Evolutionary conservation across 2,797 vertebrate genomes (phyloP).

Genomic region (Fistularia commersonii): DNA sequence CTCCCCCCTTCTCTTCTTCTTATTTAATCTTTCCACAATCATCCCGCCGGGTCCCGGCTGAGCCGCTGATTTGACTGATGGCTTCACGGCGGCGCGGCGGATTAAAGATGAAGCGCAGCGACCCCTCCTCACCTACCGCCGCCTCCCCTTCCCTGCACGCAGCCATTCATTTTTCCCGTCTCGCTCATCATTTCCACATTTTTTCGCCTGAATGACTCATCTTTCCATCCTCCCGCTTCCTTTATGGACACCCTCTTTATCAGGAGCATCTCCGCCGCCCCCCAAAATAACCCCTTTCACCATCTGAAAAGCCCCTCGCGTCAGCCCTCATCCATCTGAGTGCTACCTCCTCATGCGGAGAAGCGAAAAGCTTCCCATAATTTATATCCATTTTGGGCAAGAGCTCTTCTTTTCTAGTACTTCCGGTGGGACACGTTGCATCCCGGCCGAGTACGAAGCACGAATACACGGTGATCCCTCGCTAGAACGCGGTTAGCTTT

Average conservation of each 20-base stretch:
- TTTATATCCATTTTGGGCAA: too few species aligned
- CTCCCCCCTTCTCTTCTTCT: conserved; percentile 11
- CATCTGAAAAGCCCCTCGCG: conserved; percentile 37
- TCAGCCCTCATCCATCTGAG: too few species aligned
- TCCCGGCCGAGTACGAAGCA: too few species aligned
- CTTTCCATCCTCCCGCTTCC: conserved; percentile 37
- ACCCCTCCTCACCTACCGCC: conserved; percentile 12
- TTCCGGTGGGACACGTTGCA: too few species aligned
- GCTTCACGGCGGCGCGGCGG: too few species aligned
- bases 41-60: conserved; percentile 19
- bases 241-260: conserved; percentile 42
- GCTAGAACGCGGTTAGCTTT: too few species aligned
- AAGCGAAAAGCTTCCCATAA: too few species aligned
- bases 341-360: too few species aligned
- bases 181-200: conserved; percentile 38
- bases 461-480: too few species aligned
- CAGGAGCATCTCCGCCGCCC: conserved; percentile 18
- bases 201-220: conserved; percentile 41
- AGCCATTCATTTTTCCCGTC: conserved; percentile 17
- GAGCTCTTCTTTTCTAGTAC: too few species aligned
- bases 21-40: conserved; percentile 43
- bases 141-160: conserved; percentile 16
- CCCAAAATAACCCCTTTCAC: conserved; percentile 30
- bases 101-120: too few species aligned
- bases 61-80: conserved; percentile 45